Evolutionary conservation across 1,140 invertebrate genomes (phyloP).

Genomic region (Drosophila sp.): DNA sequence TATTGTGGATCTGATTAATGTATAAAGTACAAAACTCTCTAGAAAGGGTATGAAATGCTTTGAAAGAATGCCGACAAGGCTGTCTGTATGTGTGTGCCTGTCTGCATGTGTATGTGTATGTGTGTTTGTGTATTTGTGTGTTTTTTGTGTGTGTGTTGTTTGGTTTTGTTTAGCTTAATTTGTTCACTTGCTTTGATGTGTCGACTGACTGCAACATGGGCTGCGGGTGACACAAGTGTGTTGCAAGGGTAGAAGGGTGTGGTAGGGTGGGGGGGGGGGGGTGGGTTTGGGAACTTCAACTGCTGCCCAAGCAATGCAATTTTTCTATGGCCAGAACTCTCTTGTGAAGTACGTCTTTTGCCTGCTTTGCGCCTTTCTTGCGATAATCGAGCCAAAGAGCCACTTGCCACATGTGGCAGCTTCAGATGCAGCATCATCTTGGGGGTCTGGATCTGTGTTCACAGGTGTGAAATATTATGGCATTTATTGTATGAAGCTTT

Average conservation of each 20-base stretch:
- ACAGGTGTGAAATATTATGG: constrained; percentile 49
- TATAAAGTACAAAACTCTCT: background rate
- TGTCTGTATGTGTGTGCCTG: constrained; percentile 23
- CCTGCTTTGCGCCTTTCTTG: constrained; percentile 46
- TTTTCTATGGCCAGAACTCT: constrained; percentile 9
- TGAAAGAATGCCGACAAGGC: constrained; percentile 70
- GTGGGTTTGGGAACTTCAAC: background rate
- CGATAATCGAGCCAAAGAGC: constrained; percentile 44
- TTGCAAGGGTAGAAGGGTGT: background rate
- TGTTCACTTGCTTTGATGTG: constrained; percentile 79
- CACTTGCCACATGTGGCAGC: constrained; percentile 21
- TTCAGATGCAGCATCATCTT: constrained; percentile 3
- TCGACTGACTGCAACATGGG: constrained; percentile 48
- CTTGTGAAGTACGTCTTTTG: constrained; percentile 31
- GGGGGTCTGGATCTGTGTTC: background rate
- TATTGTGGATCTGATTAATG: no score
- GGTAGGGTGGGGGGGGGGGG: background rate
- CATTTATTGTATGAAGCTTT: constrained; percentile 38
- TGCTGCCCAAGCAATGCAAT: constrained; percentile 5
- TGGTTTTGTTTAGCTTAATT: constrained; percentile 79
- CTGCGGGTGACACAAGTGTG: constrained; percentile 1
- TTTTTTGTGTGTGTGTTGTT: constrained; percentile 49
- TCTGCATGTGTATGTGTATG: constrained; percentile 16
- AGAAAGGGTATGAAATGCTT: constrained; percentile 45
- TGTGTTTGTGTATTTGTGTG: constrained; percentile 19